These are phyloP conservation scores for Mastomys natalensis DNA, from an alignment of 2,113 vertebrate species.

Conservation along the genomic window DNA sequence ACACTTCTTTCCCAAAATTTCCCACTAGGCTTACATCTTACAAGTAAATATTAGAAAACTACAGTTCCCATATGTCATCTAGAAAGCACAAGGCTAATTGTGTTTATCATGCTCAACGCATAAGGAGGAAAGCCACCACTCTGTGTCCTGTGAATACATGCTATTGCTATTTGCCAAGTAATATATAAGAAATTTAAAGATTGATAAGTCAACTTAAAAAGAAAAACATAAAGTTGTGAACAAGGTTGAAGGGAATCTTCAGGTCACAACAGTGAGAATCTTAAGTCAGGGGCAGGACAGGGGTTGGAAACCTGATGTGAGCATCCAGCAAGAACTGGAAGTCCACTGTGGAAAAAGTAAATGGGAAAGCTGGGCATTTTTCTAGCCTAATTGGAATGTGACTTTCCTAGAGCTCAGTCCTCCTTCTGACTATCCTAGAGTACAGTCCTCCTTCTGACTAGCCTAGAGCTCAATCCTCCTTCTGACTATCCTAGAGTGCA, in stretches of 20 bases:
- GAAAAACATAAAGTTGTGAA: not conserved
- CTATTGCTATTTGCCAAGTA: not conserved
- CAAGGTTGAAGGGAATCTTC: not conserved
- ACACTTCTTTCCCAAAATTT: conserved; percentile 18
- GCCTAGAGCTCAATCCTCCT: too few relatives aligned
- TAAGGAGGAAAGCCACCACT: not conserved
- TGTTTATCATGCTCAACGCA: accelerated
- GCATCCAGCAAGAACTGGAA: not conserved
- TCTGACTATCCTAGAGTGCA: too few relatives aligned
- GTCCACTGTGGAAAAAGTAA: not conserved
- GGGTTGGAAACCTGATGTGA: not conserved
- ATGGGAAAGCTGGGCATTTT: not conserved
- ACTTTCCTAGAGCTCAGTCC: not conserved
- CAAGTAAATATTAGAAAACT: conserved; percentile 58
- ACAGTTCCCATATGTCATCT: not conserved
- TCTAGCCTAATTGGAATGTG: not conserved
- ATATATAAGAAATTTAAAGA: not conserved
- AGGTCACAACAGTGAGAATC: not conserved
- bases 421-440: not conserved
- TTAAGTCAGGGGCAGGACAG: not conserved
- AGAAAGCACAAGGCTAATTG: not conserved
- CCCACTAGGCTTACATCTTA: not conserved
- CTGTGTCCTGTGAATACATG: not conserved
- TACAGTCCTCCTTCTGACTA: not conserved
- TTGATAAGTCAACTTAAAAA: not conserved